phyloP scores from a whole-genome alignment of 2,888 invertebrate species.

The Diarsia brunnea region DNA sequence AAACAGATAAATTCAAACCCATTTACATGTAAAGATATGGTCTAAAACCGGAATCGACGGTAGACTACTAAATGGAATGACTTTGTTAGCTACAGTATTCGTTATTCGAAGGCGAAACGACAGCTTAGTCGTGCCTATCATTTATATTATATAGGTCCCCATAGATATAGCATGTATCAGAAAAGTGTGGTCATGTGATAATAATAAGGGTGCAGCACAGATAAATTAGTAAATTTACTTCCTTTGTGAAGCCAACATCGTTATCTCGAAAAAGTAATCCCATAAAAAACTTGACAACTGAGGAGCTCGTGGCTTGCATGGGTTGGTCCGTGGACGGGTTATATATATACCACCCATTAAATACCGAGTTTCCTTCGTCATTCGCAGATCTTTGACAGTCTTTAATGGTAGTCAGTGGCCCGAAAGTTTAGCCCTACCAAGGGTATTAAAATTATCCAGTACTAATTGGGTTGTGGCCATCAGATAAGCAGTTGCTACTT shows the following conservation, averaged over 20 bases:
- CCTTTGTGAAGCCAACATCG: background rate
- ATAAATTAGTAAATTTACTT: background rate
- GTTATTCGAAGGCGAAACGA: slow-evolving; percentile 25
- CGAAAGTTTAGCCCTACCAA: no score
- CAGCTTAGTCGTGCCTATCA: slow-evolving; percentile 33
- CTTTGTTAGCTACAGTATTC: slow-evolving; percentile 28
- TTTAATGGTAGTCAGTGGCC: no score
- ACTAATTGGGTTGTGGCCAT: no score
- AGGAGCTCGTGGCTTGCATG: background rate
- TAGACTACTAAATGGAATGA: slow-evolving; percentile 38
- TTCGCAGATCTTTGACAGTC: no score
- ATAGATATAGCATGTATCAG: background rate
- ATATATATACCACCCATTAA: no score
- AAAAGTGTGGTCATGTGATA: background rate
- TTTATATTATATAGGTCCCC: slow-evolving; percentile 25
- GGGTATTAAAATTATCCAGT: no score
- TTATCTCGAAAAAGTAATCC: background rate
- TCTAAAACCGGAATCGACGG: slow-evolving; percentile 16
- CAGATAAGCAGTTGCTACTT: no score
- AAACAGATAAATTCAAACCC: background rate
- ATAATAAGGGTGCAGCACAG: background rate
- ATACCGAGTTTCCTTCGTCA: no score
- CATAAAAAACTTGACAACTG: background rate
- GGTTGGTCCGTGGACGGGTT: no score
- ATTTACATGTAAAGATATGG: background rate